phyloP scores from a whole-genome alignment of 2,888 invertebrate species.

The Geophilus truncorum region DNA sequence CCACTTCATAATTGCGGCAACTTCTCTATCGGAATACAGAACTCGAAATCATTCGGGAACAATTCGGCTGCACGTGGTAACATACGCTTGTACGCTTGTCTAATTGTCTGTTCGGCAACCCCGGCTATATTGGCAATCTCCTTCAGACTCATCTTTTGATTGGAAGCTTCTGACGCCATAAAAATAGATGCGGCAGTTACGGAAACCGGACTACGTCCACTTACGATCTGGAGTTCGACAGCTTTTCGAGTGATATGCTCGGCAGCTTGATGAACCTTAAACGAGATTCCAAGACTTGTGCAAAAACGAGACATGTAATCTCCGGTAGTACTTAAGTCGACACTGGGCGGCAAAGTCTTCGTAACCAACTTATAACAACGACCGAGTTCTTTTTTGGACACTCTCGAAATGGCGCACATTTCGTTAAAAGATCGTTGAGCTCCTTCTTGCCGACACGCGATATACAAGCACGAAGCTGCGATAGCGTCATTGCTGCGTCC shows the following conservation, averaged over 20 bases:
- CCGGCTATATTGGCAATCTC: slow-evolving; percentile 98
- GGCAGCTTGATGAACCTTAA: slow-evolving; percentile 85
- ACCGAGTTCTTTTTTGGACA: slow-evolving; percentile 98
- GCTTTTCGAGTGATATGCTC: slow-evolving; percentile 95
- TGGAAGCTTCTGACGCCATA: slow-evolving; percentile 98
- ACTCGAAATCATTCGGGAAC: slow-evolving; percentile 95
- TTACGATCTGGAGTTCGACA: slow-evolving; percentile 93
- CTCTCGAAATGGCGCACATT: slow-evolving; percentile 97
- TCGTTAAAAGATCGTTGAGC: slow-evolving; percentile 91
- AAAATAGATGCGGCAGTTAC: slow-evolving; percentile 99
- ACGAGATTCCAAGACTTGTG: slow-evolving; percentile 75
- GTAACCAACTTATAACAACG: slow-evolving; percentile 95
- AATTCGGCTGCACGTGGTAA: slow-evolving; percentile 85
- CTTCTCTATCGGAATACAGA: slow-evolving; percentile 88
- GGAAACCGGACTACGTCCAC: slow-evolving; percentile 93
- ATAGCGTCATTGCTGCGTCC: slow-evolving; percentile 97
- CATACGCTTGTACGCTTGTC: slow-evolving; percentile 96
- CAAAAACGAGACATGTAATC: slow-evolving; percentile 97
- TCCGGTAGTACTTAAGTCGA: slow-evolving; percentile 94
- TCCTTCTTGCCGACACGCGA: slow-evolving; percentile 96
- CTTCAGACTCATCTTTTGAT: slow-evolving; percentile 88
- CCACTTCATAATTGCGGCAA: slow-evolving; percentile 60
- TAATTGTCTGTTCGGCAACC: slow-evolving; percentile 95
- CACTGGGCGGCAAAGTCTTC: slow-evolving; percentile 92
- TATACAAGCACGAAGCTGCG: slow-evolving; percentile 96